Percentiles rank a stretch among this genome's conserved stretches.
phyloP scores from a whole-genome alignment of 2,888 invertebrate genomes.

The Lordiphosa andalusiaca region DNA sequence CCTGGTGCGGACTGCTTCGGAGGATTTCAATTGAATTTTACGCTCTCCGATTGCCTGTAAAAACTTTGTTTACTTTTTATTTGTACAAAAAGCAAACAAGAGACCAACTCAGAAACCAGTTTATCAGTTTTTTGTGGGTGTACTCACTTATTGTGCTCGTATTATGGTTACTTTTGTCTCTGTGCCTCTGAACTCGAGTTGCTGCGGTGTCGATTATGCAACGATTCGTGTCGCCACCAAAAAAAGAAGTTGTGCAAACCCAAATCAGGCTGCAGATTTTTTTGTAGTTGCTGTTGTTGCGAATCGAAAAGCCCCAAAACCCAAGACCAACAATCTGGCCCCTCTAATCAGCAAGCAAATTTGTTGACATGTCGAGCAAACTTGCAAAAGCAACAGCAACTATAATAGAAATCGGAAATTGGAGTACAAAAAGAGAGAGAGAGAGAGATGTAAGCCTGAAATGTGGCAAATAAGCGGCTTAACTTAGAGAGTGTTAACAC shows the following conservation, averaged over 20 bases:
- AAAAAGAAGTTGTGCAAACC: constrained; percentile 48
- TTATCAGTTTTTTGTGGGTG: constrained; percentile 29
- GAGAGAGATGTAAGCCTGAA: constrained; percentile 1
- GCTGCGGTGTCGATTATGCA: constrained; percentile 53
- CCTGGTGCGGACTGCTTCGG: constrained; percentile 29
- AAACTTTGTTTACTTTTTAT: constrained; percentile 47
- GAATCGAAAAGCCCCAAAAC: constrained; percentile 5
- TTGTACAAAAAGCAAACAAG: constrained; percentile 32
- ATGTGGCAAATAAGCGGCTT: constrained; percentile 20
- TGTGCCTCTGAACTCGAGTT: not conserved
- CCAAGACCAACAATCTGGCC: constrained; percentile 26
- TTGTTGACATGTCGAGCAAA: constrained; percentile 51
- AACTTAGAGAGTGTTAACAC: constrained; percentile 1
- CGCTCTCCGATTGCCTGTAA: constrained; percentile 35
- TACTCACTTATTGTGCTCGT: constrained; percentile 4
- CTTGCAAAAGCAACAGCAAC: constrained; percentile 14
- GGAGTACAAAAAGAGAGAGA: not conserved
- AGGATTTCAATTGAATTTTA: constrained; percentile 46
- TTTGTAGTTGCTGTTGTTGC: constrained; percentile 4
- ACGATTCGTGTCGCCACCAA: constrained; percentile 55
- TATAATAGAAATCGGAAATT: not conserved
- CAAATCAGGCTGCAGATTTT: constrained; percentile 25
- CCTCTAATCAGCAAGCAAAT: constrained; percentile 56
- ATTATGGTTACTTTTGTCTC: constrained; percentile 18
- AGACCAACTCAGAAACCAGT: constrained; percentile 24